phyloP scores from a whole-genome alignment of 1,140 invertebrate genomes.

The Meloidogyne chitwoodi region DNA sequence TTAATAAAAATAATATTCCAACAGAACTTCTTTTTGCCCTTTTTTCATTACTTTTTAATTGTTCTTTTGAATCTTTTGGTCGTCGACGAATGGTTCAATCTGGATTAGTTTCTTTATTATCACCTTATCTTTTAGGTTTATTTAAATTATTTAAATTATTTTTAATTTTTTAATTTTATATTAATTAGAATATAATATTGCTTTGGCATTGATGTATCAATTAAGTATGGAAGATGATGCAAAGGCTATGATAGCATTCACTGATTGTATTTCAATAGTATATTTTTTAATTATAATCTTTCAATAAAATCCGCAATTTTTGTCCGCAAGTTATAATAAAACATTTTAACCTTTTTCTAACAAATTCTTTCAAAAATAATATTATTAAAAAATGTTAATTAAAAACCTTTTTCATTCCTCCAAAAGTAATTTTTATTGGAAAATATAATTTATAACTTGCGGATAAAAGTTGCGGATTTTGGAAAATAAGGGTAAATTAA shows the following conservation, averaged over 20 bases:
- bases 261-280: conserved; percentile 84
- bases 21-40: conserved; percentile 78
- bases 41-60: conserved; percentile 83
- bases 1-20: conserved; percentile 36
- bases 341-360: no score
- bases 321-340: no score
- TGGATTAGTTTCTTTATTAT: conserved; percentile 81
- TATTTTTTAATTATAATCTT: conserved; percentile 52
- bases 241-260: conserved; percentile 89
- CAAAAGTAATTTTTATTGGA: no score
- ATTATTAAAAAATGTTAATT: no score
- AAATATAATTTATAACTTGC: no score
- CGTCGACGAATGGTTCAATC: conserved; percentile 82
- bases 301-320: no score
- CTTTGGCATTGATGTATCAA: conserved; percentile 86
- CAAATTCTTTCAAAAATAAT: no score
- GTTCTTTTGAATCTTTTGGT: conserved; percentile 87
- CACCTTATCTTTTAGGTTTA: conserved; percentile 76
- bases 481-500: no score
- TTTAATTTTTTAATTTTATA: conserved; percentile 29
- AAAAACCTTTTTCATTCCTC: no score
- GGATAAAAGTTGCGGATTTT: no score
- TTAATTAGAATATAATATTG: conserved; percentile 77
- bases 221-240: conserved; percentile 89
- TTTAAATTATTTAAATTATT: not conserved